These are phyloP conservation scores for Drosophila orena DNA, from an alignment of 1,140 invertebrate species.

Conservation along the genomic window DNA sequence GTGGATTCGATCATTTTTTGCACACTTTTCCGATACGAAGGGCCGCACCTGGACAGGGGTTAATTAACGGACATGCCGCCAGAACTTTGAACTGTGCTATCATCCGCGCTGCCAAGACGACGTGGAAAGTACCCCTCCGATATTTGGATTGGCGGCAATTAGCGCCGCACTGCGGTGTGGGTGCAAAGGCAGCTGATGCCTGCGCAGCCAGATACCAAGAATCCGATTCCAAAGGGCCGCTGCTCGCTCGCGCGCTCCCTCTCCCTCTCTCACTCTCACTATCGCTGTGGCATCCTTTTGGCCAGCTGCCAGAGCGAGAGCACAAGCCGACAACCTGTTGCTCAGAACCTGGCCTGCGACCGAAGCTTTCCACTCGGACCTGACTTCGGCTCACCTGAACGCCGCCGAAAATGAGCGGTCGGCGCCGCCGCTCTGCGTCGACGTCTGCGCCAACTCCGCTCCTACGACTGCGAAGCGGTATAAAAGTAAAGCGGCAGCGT, in stretches of 20 bases:
- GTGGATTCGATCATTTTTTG: constrained; percentile 13
- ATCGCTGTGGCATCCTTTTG: constrained; percentile 45
- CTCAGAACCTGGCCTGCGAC: constrained; percentile 50
- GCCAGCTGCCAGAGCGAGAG: constrained; percentile 15
- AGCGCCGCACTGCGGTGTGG: constrained; percentile 54
- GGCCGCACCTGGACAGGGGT: constrained; percentile 34
- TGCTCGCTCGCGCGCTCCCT: neutral
- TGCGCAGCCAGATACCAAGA: neutral
- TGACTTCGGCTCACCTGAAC: constrained; percentile 25
- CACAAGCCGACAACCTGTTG: neutral
- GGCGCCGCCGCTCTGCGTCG: constrained; percentile 22
- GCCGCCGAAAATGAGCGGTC: constrained; percentile 40
- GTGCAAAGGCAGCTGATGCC: constrained; percentile 52
- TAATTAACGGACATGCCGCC: constrained; percentile 43
- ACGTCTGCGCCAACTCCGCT: constrained; percentile 16
- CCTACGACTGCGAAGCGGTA: constrained; percentile 44
- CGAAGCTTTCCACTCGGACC: constrained; percentile 25
- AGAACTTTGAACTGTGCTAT: constrained; percentile 64
- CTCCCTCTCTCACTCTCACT: neutral
- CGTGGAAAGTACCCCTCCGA: constrained; percentile 16
- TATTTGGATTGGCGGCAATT: constrained; percentile 35
- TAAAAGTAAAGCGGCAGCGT: constrained; percentile 82
- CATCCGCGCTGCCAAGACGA: constrained; percentile 4
- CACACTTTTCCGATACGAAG: constrained; percentile 20
- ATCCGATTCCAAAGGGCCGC: constrained; percentile 49